These are phyloP conservation scores for Macrocentrus cingulum DNA, from an alignment of 1,140 invertebrate species.

Conservation along the genomic window DNA sequence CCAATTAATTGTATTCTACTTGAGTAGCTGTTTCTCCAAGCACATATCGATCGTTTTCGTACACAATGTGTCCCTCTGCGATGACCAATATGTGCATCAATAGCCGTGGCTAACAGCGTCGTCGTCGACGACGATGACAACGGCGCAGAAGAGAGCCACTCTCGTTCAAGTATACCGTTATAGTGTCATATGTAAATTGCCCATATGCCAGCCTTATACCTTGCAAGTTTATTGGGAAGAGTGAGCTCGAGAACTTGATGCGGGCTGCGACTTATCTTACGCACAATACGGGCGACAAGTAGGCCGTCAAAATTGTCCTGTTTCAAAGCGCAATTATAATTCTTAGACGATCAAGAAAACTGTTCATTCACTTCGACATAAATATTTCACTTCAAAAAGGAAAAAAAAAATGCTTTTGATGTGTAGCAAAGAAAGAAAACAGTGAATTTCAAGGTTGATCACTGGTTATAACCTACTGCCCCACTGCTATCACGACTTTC, in stretches of 20 bases:
- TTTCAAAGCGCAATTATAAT: too few species aligned
- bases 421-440: neutral
- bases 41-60: neutral
- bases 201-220: slow-evolving; percentile 53
- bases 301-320: slow-evolving; percentile 54
- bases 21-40: too few species aligned
- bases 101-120: too few species aligned
- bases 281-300: slow-evolving; percentile 56
- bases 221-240: slow-evolving; percentile 44
- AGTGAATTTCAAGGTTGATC: slow-evolving; percentile 21
- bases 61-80: too few species aligned
- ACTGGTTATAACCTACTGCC: slow-evolving; percentile 56
- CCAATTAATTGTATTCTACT: too few species aligned
- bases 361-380: too few species aligned
- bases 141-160: slow-evolving; percentile 31
- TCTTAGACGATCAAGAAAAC: too few species aligned
- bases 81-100: too few species aligned
- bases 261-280: slow-evolving; percentile 55
- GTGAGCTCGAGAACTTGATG: slow-evolving; percentile 39
- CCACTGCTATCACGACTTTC: slow-evolving; percentile 45
- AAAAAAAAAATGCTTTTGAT: too few species aligned
- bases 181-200: slow-evolving; percentile 51
- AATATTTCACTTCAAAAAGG: too few species aligned
- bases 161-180: slow-evolving; percentile 35
- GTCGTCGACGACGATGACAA: neutral